Evolutionary conservation across 2,888 invertebrate genomes (phyloP), one percentile per base, ranked within the genome.

Genomic region (Polymixis flavicincta): DNA sequence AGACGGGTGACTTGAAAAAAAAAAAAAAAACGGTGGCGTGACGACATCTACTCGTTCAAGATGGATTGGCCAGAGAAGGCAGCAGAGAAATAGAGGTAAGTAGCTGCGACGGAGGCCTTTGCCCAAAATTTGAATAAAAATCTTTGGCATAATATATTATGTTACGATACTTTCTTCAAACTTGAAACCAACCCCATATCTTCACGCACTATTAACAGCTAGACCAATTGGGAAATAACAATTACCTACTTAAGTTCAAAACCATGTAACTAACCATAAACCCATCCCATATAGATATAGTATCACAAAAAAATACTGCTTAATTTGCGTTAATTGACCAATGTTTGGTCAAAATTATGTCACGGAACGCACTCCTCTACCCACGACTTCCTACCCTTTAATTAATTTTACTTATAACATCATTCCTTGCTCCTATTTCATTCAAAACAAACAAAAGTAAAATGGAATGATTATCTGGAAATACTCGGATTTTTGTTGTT

Each of bases 311-410:
- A 74, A 70, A 67, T 67, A 48, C 63, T 25, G 48, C 57, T 61
- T 85, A 71, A 65, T 84, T 71, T 72, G 54, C 63, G 52, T 74
- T 83, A 80, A 77, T 84, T 74, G 67, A 45, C 59, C 52, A 54
- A 55, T 74, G 63, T 80, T 83, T 64, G 48, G 52, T 57, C 37
- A n/a, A 68, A 57, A 78, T 71, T 61, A 71, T 68, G 67, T 71
- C 67, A 72, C 42, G 42, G 25, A 74, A 71, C 42, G 13, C 1
- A 45, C 42, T 50, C 5, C 25, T 61, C 48, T 50, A 17, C 68
- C 71, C 57, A 72, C 22, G 14, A 68, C 32, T 60, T 69, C 60
- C 59, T 66, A 19, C 19, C 32, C 57, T 57, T n/a, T 22, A n/a
- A 77, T 72, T 61, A 72, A 61, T 65, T 42, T 61, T 45, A 32